Base-by-base conservation (phyloP, 2,797 vertebrate genomes). In the Pseudochirops cupreus region DNA sequence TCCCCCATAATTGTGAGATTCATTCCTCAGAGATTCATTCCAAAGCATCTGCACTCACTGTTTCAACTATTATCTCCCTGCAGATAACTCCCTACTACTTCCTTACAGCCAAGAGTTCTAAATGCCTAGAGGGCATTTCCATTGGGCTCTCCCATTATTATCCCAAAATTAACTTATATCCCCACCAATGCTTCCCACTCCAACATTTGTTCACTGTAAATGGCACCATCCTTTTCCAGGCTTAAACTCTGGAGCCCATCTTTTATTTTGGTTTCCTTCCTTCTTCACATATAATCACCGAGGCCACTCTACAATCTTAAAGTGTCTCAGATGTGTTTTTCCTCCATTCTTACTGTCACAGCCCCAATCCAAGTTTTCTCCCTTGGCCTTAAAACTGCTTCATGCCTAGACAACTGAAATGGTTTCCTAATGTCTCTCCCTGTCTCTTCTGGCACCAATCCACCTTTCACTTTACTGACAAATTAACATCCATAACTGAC, bases 101-200 rank as follows among this genome's bases (percentile, higher is more conserved):
- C 14, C 0, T 31, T 89, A 52, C 39, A n/a, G 53, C 14, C 39
- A 2, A 10, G 12, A 14, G 21, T 2, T 24, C 74, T 24, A 55
- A 28, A 58, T 0, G 1, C 29, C 53, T 53, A 57, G 21, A 46
- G 57, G 50, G 24, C 1, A 12, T 7, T 11, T 1, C 13, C 46
- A 56, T 7, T 33, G 11, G 33, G 24, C 31, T 92, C 7, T 7
- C 53, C 11, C 91, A 52, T 7, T 7, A 16, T 53, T 90, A 56
- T 29, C 21, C 24, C 4, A 7, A 91, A 94, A 59, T 55, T 14
- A 29, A 95, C 12, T 50, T 59, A 46, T 0, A 57, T 57, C 54
- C 0, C 74, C 26, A 1, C 14, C 54, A 50, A 21, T 1, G 90
- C 50, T 14, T 56, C 56, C 82, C 53, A 53, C 16, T 16, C 2